These are phyloP conservation scores for Proisotoma minuta DNA, from an alignment of 2,888 invertebrate species.

Conservation along the genomic window DNA sequence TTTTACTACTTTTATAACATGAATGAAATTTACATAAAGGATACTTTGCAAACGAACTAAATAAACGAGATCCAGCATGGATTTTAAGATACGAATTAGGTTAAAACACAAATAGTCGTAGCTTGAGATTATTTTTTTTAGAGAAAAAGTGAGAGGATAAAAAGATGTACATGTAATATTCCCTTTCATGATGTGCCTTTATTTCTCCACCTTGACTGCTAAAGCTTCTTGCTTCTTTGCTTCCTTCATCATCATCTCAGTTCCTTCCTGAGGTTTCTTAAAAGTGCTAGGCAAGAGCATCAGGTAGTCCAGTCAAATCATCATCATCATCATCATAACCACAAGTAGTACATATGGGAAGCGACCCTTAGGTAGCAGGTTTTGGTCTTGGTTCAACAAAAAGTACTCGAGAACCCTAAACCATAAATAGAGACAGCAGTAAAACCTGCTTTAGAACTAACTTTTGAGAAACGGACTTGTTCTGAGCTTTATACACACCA, in stretches of 20 bases:
- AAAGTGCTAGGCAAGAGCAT: background rate
- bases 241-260: slow-evolving; percentile 28
- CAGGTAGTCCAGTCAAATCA: background rate
- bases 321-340: background rate
- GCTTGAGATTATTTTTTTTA: background rate
- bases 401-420: slow-evolving; percentile 1
- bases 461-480: background rate
- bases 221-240: too few species aligned
- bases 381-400: background rate
- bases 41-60: too few species aligned
- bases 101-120: background rate
- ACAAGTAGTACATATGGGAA: slow-evolving; percentile 7
- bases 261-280: slow-evolving; percentile 29
- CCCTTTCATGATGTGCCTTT: background rate
- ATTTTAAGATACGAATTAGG: background rate
- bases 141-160: background rate
- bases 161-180: background rate
- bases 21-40: too few species aligned
- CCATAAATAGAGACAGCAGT: slow-evolving; percentile 3
- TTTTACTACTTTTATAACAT: too few species aligned
- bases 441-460: slow-evolving; percentile 5
- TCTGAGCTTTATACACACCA: background rate
- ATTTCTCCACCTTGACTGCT: slow-evolving; percentile 25
- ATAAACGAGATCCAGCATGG: too few species aligned
- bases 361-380: background rate